Evolutionary conservation across 2,888 invertebrate species (phyloP), one percentile per base, ranked within the genome.

Genomic region (Bursaphelenchus okinawaensis): DNA sequence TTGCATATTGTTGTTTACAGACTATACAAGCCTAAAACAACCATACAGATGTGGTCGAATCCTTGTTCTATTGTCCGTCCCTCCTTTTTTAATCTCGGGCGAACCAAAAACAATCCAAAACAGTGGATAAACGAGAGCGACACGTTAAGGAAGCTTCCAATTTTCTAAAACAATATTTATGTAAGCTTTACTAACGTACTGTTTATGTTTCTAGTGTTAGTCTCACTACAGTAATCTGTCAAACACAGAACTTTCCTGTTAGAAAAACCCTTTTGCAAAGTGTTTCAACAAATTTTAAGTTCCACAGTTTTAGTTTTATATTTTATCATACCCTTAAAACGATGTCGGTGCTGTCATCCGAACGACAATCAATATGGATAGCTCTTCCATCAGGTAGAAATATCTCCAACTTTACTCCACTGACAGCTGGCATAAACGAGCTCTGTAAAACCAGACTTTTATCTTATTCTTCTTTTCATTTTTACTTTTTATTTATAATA

Each of bases 81-180:
- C n/a, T 24, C 57, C n/a, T 62, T 50, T 24, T 29, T 27, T 7
- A 20, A 22, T 23, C 75, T 59, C 12, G 90, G 89, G 74, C 89
- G 89, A 77, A 92, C 89, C 69, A 95, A 87, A 85, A 89, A 96
- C 63, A 96, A 86, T 56, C 92, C 90, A 86, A 95, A 96, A 84
- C 91, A 93, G 81, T 89, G 89, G 63, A 89, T 87, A 84, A 90
- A 24, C 1, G 23, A 24, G 4, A 22, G 3, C n/a, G 51, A 50
- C 12, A 27, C 40, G 16, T 16, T 40, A 3, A 20, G 52, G 4
- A 22, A n/a, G 9, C 6, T 23, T n/a, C 40, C 27, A n/a, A 9
- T 4, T 59, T 59, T 59, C 60, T 50, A 16, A 16, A 20, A 20
- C 40, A 52, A 8, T 26, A n/a, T n/a, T n/a, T n/a, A n/a, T n/a